Conservation (phyloP, 2,888 invertebrate species). For the Philereme vetulata region DNA sequence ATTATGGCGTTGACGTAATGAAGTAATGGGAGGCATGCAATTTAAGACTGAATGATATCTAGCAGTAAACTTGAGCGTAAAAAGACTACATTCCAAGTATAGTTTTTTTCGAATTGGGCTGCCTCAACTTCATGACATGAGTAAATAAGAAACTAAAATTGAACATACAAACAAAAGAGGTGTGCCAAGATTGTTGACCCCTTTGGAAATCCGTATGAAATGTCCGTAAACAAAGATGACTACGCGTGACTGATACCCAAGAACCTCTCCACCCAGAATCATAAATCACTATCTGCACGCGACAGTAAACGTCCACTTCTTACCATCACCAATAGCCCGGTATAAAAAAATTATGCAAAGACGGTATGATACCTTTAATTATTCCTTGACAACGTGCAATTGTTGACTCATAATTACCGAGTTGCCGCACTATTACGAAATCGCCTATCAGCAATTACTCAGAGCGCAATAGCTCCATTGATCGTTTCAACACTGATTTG, state of each 20-base stretch:
- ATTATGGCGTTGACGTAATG: no score
- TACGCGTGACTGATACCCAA: slow-evolving; percentile 16
- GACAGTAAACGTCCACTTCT: slow-evolving; percentile 46
- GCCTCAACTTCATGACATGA: no score
- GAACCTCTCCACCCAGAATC: slow-evolving; percentile 33
- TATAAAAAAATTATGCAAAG: slow-evolving; percentile 63
- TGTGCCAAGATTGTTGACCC: no score
- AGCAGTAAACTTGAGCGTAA: no score
- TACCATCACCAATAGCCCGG: slow-evolving; percentile 33
- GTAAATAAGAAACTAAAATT: no score
- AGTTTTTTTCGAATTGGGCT: no score
- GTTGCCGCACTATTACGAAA: slow-evolving; percentile 55
- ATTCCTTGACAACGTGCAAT: slow-evolving; percentile 70
- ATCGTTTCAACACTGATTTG: slow-evolving; percentile 40
- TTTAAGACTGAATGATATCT: no score
- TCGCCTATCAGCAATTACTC: slow-evolving; percentile 53
- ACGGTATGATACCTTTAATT: slow-evolving; percentile 67
- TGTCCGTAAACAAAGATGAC: slow-evolving; percentile 4
- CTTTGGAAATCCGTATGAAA: neutral
- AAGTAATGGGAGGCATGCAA: no score
- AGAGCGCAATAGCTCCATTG: slow-evolving; percentile 44
- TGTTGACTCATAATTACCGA: slow-evolving; percentile 58
- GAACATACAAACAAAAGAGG: no score
- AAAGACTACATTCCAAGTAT: no score
- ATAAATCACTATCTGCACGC: slow-evolving; percentile 53